Evolutionary conservation across 2,888 invertebrate genomes (phyloP).

Genomic region (Diogma glabrata): DNA sequence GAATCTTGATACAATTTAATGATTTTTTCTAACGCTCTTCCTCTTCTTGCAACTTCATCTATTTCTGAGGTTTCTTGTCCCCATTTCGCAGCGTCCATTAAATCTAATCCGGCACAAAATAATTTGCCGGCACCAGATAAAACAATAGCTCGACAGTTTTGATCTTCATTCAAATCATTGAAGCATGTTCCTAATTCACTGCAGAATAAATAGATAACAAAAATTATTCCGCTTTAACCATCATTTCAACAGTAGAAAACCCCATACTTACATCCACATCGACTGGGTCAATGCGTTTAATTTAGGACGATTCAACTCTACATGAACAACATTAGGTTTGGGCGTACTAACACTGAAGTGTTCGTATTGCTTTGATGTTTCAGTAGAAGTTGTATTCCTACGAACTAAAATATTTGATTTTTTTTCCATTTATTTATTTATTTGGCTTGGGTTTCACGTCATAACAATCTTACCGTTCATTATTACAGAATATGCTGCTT

Average conservation of each 20-base stretch:
- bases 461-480: no score
- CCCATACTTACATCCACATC: no score
- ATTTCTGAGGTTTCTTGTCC: constrained; percentile 45
- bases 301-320: constrained; percentile 82
- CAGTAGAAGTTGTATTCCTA: no score
- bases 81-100: constrained; percentile 48
- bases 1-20: constrained; percentile 64
- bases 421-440: no score
- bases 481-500: no score
- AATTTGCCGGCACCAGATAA: constrained; percentile 76
- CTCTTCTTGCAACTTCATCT: constrained; percentile 69
- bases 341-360: constrained; percentile 28
- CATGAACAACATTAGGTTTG: constrained; percentile 60
- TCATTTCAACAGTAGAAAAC: no score
- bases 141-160: constrained; percentile 77
- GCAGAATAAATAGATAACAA: no score
- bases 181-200: constrained; percentile 79
- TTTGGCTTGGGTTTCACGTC: no score
- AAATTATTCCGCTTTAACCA: no score
- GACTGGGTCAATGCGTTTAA: constrained; percentile 68
- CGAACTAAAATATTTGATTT: no score
- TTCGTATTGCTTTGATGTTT: no score
- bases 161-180: constrained; percentile 53
- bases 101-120: constrained; percentile 80
- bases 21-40: constrained; percentile 46